A percentile compares a stretch with the other conserved stretches of the same genome.
phyloP scores from a whole-genome alignment of 2,888 invertebrate species.

The Andrena marginata region DNA sequence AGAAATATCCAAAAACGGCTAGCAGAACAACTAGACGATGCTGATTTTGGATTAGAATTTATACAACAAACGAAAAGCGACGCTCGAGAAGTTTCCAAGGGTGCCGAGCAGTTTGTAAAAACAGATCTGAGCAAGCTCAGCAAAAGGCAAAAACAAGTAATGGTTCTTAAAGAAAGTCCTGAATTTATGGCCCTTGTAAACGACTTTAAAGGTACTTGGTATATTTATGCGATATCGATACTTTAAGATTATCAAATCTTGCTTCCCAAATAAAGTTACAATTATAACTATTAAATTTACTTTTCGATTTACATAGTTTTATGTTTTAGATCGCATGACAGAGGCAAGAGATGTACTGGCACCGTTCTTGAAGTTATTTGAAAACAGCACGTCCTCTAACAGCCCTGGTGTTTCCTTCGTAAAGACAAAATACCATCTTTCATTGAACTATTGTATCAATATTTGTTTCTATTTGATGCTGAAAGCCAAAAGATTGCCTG shows the following conservation, averaged over 20 bases:
- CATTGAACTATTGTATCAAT: slow-evolving; percentile 93
- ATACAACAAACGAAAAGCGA: slow-evolving; percentile 75
- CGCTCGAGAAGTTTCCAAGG: slow-evolving; percentile 80
- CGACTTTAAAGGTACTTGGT: slow-evolving; percentile 90
- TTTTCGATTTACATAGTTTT: slow-evolving; percentile 1
- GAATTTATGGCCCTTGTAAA: slow-evolving; percentile 92
- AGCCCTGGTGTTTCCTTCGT: slow-evolving; percentile 90
- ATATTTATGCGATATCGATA: not conserved
- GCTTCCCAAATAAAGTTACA: not conserved
- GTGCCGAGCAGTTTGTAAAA: slow-evolving; percentile 87
- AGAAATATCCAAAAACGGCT: slow-evolving; percentile 92
- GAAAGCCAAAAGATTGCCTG: slow-evolving; percentile 90
- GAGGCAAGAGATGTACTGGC: slow-evolving; percentile 89
- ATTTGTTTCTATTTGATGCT: slow-evolving; percentile 94
- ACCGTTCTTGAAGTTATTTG: slow-evolving; percentile 89
- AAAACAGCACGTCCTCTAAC: slow-evolving; percentile 88
- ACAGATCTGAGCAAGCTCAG: slow-evolving; percentile 92
- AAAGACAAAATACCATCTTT: slow-evolving; percentile 89
- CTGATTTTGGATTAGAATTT: slow-evolving; percentile 90
- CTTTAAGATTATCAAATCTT: not conserved
- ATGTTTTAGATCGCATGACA: slow-evolving; percentile 85
- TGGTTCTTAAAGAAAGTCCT: slow-evolving; percentile 94
- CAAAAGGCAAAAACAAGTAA: slow-evolving; percentile 90
- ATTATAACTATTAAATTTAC: not conserved
- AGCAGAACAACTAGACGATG: slow-evolving; percentile 91